Evolutionary conservation across 2,797 vertebrate species (phyloP), one percentile per base, ranked within the genome.

Genomic region (Champsocephalus gunnari): DNA sequence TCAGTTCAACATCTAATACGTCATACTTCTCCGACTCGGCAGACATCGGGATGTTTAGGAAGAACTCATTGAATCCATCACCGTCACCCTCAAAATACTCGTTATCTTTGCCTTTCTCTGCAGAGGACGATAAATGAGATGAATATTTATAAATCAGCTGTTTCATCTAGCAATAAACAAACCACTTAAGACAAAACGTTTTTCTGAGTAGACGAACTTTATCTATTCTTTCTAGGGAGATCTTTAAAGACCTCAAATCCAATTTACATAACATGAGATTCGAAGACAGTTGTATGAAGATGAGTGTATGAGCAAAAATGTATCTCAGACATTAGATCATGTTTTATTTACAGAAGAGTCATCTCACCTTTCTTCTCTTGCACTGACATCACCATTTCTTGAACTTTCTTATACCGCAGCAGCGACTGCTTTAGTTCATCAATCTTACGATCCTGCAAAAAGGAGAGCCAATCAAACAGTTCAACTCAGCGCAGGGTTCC

Each of bases 351-450:
- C 5, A 19, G 11, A 71, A 1, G 11, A 50, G 3, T 62, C 19
- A 7, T 43, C 71, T 69, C 83, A 97, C 97, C 96, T 97, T 96
- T 98, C 89, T 96, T 96, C 24, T 94, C 96, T 82, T 98, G 97
- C 77, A 96, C 95, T 28, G 95, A 88, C 86, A 96, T 95, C 81
- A 96, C 97, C 91, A 97, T 96, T 64, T 99, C 97, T 82, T 99
- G 98, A 72, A 97, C 97, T 83, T 97, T 99, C 93, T 98, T 98
- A 86, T 98, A 99, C 43, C 96, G 95, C 74, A 94, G 93, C 63
- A 99, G 93, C 28, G 96, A 98, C 28, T 97, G 97, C 5, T 96
- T 95, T 56, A 99, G 94, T 66, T 99, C 98, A 80, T 99, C 98
- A 85, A 99, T 99, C 93, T 98, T 99, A 60, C 93, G 95, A 91